Conservation (phyloP, 2,888 invertebrate genomes). For the Drosophila recens region DNA sequence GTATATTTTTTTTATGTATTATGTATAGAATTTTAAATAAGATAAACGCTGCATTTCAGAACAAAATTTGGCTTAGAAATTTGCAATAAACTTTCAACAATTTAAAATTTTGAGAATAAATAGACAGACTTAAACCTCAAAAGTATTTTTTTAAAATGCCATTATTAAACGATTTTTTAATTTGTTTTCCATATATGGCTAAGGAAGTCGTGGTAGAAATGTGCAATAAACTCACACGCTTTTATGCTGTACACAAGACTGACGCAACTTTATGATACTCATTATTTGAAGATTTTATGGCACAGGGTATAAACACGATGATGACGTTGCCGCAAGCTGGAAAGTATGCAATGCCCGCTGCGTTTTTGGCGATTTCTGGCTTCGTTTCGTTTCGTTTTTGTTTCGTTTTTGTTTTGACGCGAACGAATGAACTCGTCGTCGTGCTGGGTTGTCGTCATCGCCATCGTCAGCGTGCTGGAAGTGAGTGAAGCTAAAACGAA, state of each 20-base stretch:
- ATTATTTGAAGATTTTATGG: constrained; percentile 11
- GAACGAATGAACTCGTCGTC: constrained; percentile 17
- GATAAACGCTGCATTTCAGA: no score
- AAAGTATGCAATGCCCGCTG: constrained; percentile 54
- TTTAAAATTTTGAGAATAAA: background rate
- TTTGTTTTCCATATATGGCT: background rate
- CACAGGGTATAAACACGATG: constrained; percentile 45
- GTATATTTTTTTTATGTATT: no score
- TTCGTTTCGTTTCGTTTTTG: constrained; percentile 15
- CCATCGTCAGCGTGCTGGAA: constrained; percentile 45
- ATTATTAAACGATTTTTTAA: constrained; percentile 1
- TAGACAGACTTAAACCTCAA: no score
- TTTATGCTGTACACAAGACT: constrained; percentile 6
- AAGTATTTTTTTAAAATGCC: background rate
- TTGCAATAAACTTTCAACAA: background rate
- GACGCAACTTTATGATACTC: constrained; percentile 12
- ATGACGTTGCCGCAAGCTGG: constrained; percentile 51
- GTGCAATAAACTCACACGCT: constrained; percentile 9
- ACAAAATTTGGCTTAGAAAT: background rate
- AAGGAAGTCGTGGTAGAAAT: background rate
- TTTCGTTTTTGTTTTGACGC: background rate
- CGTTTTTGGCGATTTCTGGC: constrained; percentile 32
- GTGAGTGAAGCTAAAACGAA: constrained; percentile 64
- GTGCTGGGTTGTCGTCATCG: constrained; percentile 28
- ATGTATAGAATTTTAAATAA: no score